These are phyloP conservation scores for Theonella swinhoei DNA, from an alignment of 37 sponge, comb jelly and placozoan species.

Conservation along the genomic window DNA sequence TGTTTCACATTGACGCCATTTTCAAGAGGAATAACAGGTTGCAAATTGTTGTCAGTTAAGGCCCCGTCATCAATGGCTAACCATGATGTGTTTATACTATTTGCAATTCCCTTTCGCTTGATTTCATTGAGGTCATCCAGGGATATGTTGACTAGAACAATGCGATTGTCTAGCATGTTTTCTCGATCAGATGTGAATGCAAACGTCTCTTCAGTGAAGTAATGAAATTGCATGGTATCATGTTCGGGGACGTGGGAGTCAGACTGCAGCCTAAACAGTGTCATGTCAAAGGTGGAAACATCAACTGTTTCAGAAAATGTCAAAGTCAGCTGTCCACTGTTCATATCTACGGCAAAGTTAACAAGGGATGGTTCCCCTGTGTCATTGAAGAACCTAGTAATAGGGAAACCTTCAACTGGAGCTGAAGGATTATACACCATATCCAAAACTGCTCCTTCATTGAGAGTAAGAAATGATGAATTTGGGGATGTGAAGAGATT, in stretches of 20 bases:
- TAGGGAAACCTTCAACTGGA: slow-evolving; percentile 39
- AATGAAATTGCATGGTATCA: slow-evolving; percentile 60
- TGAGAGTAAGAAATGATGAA: slow-evolving; percentile 65
- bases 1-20: slow-evolving; percentile 70
- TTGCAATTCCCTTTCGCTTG: slow-evolving; percentile 81
- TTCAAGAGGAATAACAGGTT: slow-evolving; percentile 72
- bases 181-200: slow-evolving; percentile 60
- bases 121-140: slow-evolving; percentile 87
- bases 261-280: slow-evolving; percentile 64
- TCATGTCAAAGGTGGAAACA: slow-evolving; percentile 68
- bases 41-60: slow-evolving; percentile 74
- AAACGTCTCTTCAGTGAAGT: slow-evolving; percentile 36
- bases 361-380: slow-evolving; percentile 62
- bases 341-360: slow-evolving; percentile 80
- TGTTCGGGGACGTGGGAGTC: slow-evolving; percentile 66
- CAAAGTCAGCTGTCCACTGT: slow-evolving; percentile 66
- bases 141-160: slow-evolving; percentile 68
- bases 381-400: slow-evolving; percentile 68
- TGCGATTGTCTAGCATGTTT: slow-evolving; percentile 76
- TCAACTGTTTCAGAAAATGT: slow-evolving; percentile 91
- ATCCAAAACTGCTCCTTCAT: slow-evolving; percentile 71
- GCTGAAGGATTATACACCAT: slow-evolving; percentile 83
- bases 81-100: slow-evolving; percentile 67
- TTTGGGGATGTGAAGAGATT: slow-evolving; percentile 54
- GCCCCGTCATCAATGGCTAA: slow-evolving; percentile 69